Evolutionary conservation across 2,888 invertebrate species (phyloP).

Genomic region (Lasius platythorax): DNA sequence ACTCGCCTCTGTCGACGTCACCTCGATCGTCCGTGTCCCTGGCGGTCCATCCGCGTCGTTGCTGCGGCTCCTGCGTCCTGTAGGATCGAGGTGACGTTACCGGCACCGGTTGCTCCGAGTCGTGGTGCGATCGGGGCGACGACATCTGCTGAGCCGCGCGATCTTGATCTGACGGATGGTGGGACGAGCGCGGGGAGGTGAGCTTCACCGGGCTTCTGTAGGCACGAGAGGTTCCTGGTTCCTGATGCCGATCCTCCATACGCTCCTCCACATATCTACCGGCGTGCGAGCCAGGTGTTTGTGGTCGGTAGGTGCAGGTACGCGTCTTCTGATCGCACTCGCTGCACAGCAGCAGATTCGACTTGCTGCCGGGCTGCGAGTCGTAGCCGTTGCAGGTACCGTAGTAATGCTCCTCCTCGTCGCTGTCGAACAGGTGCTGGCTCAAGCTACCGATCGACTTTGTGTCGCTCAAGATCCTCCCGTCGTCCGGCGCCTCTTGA

Average conservation of each 20-base stretch:
- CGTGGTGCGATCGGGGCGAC: slow-evolving; percentile 64
- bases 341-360: slow-evolving; percentile 83
- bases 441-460: slow-evolving; percentile 84
- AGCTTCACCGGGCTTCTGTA: slow-evolving; percentile 65
- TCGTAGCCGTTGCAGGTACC: slow-evolving; percentile 83
- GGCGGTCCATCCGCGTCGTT: slow-evolving; percentile 48
- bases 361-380: slow-evolving; percentile 84
- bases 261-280: slow-evolving; percentile 80
- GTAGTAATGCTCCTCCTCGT: slow-evolving; percentile 79
- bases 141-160: slow-evolving; percentile 48
- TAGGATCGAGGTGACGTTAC: slow-evolving; percentile 54
- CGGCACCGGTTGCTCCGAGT: slow-evolving; percentile 57
- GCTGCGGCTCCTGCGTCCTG: slow-evolving; percentile 55
- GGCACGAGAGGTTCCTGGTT: slow-evolving; percentile 63
- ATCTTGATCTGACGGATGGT: slow-evolving; percentile 57
- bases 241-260: slow-evolving; percentile 70
- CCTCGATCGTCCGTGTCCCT: slow-evolving; percentile 50
- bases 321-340: slow-evolving; percentile 82
- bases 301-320: slow-evolving; percentile 81
- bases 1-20: slow-evolving; percentile 60
- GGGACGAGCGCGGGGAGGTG: slow-evolving; percentile 60
- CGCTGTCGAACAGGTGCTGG: slow-evolving; percentile 83
- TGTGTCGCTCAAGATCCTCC: slow-evolving; percentile 76
- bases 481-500: slow-evolving; percentile 65
- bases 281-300: slow-evolving; percentile 79